These are phyloP conservation scores for Triplophysa bombifrons DNA, from an alignment of 2,797 vertebrate species.

Conservation along the genomic window DNA sequence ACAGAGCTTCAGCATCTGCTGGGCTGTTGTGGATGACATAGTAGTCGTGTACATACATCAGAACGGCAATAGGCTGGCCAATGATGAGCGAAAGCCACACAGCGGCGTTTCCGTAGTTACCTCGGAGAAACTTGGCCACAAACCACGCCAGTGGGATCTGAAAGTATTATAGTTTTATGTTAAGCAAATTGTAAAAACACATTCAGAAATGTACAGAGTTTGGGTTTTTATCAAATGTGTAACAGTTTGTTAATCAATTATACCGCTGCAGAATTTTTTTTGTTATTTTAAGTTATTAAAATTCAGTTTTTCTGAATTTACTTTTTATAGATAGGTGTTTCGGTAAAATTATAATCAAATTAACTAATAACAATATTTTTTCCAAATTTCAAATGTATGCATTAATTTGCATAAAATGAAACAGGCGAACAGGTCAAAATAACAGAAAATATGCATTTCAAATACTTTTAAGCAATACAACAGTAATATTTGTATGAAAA, in stretches of 20 bases:
- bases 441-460: too few species aligned
- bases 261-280: too few species aligned
- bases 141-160: constrained; percentile 90
- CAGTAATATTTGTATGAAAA: too few species aligned
- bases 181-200: background rate
- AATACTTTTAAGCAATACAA: too few species aligned
- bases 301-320: too few species aligned
- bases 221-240: background rate
- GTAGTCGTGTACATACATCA: constrained; percentile 96
- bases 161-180: constrained; percentile 23
- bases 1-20: constrained; percentile 26
- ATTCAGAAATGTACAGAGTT: background rate
- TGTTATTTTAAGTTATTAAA: too few species aligned
- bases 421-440: too few species aligned
- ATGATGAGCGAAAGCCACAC: constrained; percentile 92
- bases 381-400: too few species aligned
- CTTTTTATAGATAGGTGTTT: too few species aligned
- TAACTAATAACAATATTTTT: too few species aligned
- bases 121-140: constrained; percentile 79
- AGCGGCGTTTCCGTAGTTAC: constrained; percentile 89
- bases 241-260: background rate
- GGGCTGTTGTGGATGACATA: constrained; percentile 81
- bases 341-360: too few species aligned
- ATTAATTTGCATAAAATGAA: too few species aligned
- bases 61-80: constrained; percentile 87